A percentile compares a stretch with the other conserved stretches of the same genome.
Conservation (phyloP, 2,113 vertebrate genomes). For the Verasper variegatus region DNA sequence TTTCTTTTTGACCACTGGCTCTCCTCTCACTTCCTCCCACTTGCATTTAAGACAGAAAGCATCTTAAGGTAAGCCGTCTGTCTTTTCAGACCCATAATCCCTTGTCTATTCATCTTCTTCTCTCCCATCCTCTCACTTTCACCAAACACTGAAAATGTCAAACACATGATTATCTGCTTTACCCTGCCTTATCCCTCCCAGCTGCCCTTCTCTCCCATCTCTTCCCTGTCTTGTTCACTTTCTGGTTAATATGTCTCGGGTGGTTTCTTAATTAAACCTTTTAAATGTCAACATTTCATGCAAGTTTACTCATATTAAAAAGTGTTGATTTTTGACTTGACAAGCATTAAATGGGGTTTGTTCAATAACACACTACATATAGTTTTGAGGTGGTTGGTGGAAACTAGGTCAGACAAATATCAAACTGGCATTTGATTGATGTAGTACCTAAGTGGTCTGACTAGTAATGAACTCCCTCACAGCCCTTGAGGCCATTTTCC, state of each 20-base stretch:
- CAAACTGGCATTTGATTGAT: constrained; percentile 15
- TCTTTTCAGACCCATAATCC: constrained; percentile 52
- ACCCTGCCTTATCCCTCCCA: constrained; percentile 21
- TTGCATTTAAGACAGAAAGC: constrained; percentile 53
- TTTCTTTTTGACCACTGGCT: constrained; percentile 57
- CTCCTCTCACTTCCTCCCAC: constrained; percentile 60
- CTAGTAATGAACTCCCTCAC: background rate
- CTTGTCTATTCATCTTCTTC: constrained; percentile 63
- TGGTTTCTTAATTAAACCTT: constrained; percentile 10
- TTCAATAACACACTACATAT: constrained; percentile 6
- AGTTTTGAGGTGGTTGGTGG: constrained; percentile 8
- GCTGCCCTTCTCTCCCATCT: constrained; percentile 31
- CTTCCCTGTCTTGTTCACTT: background rate
- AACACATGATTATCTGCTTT: constrained; percentile 64
- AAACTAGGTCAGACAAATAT: constrained; percentile 19
- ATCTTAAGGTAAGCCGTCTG: constrained; percentile 48
- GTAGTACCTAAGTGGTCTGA: background rate
- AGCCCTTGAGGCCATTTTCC: background rate
- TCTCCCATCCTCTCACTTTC: constrained; percentile 54
- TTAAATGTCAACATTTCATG: background rate
- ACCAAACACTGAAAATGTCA: constrained; percentile 66
- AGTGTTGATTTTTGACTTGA: constrained; percentile 5
- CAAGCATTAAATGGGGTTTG: constrained; percentile 11
- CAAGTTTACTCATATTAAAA: background rate
- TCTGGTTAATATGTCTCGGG: background rate